Evolutionary conservation across 2,888 invertebrate species (phyloP), one percentile per base, ranked within the genome.

Genomic region (Oxytorus armatus): DNA sequence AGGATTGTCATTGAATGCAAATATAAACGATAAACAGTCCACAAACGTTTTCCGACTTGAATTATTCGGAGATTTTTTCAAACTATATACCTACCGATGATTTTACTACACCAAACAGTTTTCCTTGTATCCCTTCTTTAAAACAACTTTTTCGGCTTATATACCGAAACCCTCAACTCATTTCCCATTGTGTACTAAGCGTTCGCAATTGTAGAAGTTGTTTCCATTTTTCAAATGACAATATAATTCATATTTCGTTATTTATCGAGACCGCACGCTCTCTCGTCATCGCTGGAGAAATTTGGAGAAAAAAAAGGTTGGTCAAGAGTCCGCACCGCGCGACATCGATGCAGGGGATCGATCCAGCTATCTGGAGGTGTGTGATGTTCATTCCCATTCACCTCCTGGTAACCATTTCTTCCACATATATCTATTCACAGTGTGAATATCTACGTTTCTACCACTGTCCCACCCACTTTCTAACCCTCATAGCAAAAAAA

Each of bases 321-420:
- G 36, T 23, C 23, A 3, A 25, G n/a, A 4, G 25, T 25, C 23
- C 25, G 25, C 11, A 1, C 21, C 1, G 11, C 1, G 11, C 25
- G 53, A 53, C 53, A 25, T 53, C 25, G 53, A 53, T 11, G 53
- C 53, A 23, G 23, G 25, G 23, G 25, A 23, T 53, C 4, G 25
- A 53, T 25, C 25, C 49, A 25, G 25, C 10, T 47, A 10, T 47
- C 3, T 18, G 5, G 25, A 25, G 53, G 25, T 25, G 16, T 10
- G 44, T 4, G 16, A 47, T 47, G 18, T 25, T 23, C 53, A n/a
- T 65, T 65, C 36, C 47, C 1, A 8, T 47, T 47, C 47, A 47
- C n/a, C n/a, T 47, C 18, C 47, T 18, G 18, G 1, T 16, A 7
- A 7, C 2, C 10, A 47, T 47, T 10, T 47, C 36, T 4, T 29